Percentiles rank a stretch among this genome's conserved stretches.
phyloP scores from a whole-genome alignment of 2,797 vertebrate species.

The Tauraco hartlaubi region DNA sequence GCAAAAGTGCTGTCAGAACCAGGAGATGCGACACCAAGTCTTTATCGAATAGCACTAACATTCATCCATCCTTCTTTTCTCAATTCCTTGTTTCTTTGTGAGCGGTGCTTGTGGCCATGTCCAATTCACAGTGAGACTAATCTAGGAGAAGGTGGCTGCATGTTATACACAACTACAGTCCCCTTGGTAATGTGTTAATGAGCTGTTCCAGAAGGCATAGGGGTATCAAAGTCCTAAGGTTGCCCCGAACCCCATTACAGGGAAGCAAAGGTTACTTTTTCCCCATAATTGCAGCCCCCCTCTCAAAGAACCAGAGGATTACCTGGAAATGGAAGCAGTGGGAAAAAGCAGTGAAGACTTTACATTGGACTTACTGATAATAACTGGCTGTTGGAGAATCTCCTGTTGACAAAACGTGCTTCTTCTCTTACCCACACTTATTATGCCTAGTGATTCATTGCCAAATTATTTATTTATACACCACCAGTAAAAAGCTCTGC shows the following conservation, averaged over 20 bases:
- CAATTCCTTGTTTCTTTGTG: neutral
- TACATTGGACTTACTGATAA: neutral
- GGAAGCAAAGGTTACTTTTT: neutral
- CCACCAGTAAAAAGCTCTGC: neutral
- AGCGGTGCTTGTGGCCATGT: neutral
- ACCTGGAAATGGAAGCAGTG: neutral
- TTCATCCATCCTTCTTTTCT: neutral
- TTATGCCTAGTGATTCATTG: neutral
- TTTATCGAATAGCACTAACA: neutral
- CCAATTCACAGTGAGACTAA: neutral
- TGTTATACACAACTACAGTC: neutral
- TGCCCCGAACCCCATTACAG: neutral
- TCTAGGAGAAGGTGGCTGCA: neutral
- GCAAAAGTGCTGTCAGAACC: neutral
- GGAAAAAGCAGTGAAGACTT: neutral
- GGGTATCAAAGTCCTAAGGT: neutral
- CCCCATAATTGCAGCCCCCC: neutral
- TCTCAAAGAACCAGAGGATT: neutral
- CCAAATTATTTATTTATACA: neutral
- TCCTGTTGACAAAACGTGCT: neutral
- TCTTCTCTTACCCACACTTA: neutral
- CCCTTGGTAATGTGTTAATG: neutral
- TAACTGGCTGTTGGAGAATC: neutral
- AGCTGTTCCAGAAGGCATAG: neutral
- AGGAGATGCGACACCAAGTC: neutral